Evolutionary conservation across 2,113 vertebrate genomes (phyloP), one percentile per base, ranked within the genome.

Genomic region (Elephantulus edwardii): DNA sequence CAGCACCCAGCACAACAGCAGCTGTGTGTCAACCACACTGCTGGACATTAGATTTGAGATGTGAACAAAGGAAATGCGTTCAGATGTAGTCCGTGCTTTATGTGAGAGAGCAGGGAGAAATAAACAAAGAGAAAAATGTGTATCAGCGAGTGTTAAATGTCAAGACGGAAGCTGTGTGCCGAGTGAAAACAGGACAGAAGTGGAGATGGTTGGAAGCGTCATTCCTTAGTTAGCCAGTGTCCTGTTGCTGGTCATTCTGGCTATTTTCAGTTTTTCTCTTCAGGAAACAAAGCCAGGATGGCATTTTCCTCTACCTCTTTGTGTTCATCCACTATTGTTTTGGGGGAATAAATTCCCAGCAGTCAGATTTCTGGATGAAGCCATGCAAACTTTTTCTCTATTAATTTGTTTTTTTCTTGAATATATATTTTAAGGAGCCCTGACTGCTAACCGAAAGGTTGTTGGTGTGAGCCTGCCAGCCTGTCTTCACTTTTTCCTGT

Each of bases 341-440:
- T 42, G 68, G 68, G 35, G 60, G 76, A 11, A 17, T 76, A 76
- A 83, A 78, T 62, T 68, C 58, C 72, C 74, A 10, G 35, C 86
- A 79, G 40, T 92, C 24, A 44, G 16, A 77, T 92, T 86, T 83
- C 74, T 70, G 76, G 46, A 17, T 35, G 24, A 84, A 89, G 22
- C 17, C 10, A n/a, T 46, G 33, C 9, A 60, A 30, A 71, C 16
- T 3, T 88, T 75, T 72, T 58, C 85, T 78, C 66, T 52, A 40
- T 46, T 48, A 42, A 12, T 17, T 42, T 79, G 22, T 20, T 33
- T 86, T 88, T n/a, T n/a, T n/a, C n/a, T n/a, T n/a, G n/a, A n/a
- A n/a, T n/a, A n/a, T n/a, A n/a, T n/a, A n/a, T n/a, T n/a, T n/a
- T n/a, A n/a, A n/a, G n/a, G n/a, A n/a, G n/a, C n/a, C n/a, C n/a